These are phyloP conservation scores for Alcedo atthis DNA, from an alignment of 2,797 vertebrate species.

Conservation along the genomic window DNA sequence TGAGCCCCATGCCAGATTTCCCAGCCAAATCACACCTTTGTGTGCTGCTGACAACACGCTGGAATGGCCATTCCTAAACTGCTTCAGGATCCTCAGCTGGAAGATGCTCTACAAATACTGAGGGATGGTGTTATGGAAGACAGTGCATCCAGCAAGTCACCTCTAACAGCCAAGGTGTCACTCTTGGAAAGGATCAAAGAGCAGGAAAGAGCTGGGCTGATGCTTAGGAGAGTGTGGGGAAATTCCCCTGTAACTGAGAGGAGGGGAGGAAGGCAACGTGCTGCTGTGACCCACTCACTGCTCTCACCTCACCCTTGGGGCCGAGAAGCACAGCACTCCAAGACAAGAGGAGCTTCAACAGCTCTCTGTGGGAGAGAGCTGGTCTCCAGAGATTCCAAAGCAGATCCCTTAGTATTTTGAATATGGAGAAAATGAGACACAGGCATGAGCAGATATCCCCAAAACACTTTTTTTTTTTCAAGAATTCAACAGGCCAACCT, in stretches of 20 bases:
- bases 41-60: neutral
- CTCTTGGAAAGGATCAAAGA: neutral
- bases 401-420: neutral
- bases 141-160: fast-evolving
- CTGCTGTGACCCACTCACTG: neutral
- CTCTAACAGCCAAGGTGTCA: neutral
- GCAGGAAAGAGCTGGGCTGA: neutral
- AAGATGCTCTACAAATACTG: neutral
- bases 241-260: neutral
- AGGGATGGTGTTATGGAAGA: neutral
- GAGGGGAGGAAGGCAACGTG: neutral
- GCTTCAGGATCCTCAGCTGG: neutral
- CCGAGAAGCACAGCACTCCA: neutral
- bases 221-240: neutral
- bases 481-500: neutral
- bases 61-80: neutral
- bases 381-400: neutral
- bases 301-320: neutral
- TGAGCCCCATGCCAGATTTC: neutral
- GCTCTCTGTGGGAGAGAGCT: neutral
- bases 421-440: neutral
- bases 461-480: neutral
- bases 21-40: neutral
- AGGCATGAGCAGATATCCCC: neutral
- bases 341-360: neutral